Percentiles rank a stretch among this genome's conserved stretches.
These are phyloP conservation scores for Micropterix aruncella DNA, from an alignment of 2,888 invertebrate species.

Conservation along the genomic window DNA sequence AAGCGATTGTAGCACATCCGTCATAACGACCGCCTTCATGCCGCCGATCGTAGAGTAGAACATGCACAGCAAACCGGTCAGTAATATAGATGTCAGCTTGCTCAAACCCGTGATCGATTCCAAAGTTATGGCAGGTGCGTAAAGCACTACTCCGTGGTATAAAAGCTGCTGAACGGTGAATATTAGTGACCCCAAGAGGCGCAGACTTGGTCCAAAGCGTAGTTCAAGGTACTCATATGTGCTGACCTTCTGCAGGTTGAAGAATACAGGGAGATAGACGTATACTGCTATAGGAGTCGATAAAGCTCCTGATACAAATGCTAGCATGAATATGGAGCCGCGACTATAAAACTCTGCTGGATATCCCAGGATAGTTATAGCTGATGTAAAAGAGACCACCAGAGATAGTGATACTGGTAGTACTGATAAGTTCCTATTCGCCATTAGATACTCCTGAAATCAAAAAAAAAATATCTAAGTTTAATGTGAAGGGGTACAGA, in stretches of 20 bases:
- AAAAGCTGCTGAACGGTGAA: constrained; percentile 84
- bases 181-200: constrained; percentile 66
- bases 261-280: constrained; percentile 73
- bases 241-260: too few relatives aligned
- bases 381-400: constrained; percentile 92
- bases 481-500: too few relatives aligned
- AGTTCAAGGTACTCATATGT: constrained; percentile 87
- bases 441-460: constrained; percentile 67
- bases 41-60: constrained; percentile 82
- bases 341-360: constrained; percentile 76
- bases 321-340: constrained; percentile 66
- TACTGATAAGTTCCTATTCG: constrained; percentile 67
- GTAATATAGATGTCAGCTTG: constrained; percentile 55
- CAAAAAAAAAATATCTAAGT: constrained; percentile 5
- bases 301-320: constrained; percentile 61
- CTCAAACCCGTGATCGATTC: constrained; percentile 74
- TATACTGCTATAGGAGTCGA: constrained; percentile 67
- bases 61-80: constrained; percentile 65
- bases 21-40: constrained; percentile 81
- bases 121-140: constrained; percentile 84
- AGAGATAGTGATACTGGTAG: constrained; percentile 74
- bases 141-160: constrained; percentile 84
- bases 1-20: constrained; percentile 72
- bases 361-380: constrained; percentile 77
- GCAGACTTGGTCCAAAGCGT: constrained; percentile 64